Percentiles rank a stretch among this genome's conserved stretches.
phyloP scores from a whole-genome alignment of 2,797 vertebrate genomes.

The Echeneis naucrates region DNA sequence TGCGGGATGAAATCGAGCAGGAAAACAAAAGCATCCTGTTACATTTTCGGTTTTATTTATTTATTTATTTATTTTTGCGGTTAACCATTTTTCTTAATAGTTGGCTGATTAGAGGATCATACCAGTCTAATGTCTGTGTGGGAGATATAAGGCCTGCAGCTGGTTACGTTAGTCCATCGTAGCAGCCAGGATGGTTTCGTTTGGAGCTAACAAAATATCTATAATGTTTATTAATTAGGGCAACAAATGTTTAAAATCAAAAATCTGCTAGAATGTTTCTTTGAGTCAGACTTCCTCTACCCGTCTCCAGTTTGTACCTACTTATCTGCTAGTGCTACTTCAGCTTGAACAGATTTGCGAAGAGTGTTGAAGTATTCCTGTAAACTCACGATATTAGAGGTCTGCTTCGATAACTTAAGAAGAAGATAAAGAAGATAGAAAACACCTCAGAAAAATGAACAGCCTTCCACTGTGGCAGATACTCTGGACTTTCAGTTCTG shows the following conservation, averaged over 20 bases:
- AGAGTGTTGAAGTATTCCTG: no score
- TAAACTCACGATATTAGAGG: neutral
- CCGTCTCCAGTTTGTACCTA: neutral
- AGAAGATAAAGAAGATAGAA: neutral
- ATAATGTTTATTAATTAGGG: no score
- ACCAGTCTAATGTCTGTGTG: neutral
- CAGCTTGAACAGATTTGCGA: neutral
- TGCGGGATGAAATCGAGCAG: conserved; percentile 56
- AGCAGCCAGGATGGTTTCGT: no score
- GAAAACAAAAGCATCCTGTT: conserved; percentile 56
- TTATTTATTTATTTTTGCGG: no score
- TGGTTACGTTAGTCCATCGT: neutral
- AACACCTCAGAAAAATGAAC: neutral
- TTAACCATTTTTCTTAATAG: neutral
- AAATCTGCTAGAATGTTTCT: neutral
- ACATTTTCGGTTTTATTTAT: conserved; percentile 55
- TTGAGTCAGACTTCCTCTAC: neutral
- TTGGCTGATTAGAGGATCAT: neutral
- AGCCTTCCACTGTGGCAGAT: neutral
- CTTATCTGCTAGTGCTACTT: neutral
- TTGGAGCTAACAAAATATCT: no score
- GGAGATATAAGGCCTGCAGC: neutral
- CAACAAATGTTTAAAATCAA: no score
- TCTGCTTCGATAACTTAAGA: neutral
- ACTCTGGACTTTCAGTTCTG: no score